Evolutionary conservation across 2,888 invertebrate species (phyloP).

Genomic region (Tetragnatha montana): DNA sequence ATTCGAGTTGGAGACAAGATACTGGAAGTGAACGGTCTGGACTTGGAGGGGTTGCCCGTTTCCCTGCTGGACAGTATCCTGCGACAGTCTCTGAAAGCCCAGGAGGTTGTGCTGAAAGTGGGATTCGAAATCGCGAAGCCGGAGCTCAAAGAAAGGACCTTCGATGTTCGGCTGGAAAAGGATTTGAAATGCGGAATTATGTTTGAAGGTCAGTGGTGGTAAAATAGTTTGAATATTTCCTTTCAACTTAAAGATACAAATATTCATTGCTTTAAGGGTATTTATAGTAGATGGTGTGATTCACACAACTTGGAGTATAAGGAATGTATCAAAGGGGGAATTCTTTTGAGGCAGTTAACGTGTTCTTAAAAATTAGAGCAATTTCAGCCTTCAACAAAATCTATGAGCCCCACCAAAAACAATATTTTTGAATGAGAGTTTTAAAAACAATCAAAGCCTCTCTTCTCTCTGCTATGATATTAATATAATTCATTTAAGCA

Average conservation of each 20-base stretch:
- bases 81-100: background rate
- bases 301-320: too few species aligned
- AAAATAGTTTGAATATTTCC: background rate
- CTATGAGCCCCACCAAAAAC: too few species aligned
- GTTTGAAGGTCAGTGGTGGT: conserved; percentile 27
- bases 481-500: too few species aligned
- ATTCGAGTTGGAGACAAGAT: conserved; percentile 29
- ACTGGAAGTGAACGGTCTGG: conserved; percentile 28
- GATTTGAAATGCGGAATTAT: conserved; percentile 25
- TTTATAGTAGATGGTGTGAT: background rate
- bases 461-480: too few species aligned
- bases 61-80: background rate
- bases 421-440: too few species aligned
- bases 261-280: background rate
- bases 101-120: conserved; percentile 11
- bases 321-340: too few species aligned
- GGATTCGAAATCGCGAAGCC: conserved; percentile 38
- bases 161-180: conserved; percentile 23
- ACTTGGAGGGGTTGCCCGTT: background rate
- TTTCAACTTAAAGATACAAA: background rate
- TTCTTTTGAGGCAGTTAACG: too few species aligned
- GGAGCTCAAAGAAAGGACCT: conserved; percentile 17
- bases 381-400: too few species aligned
- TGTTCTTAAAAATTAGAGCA: too few species aligned
- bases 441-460: too few species aligned